Evolutionary conservation across 2,113 vertebrate genomes (phyloP).

Genomic region (Prinia subflava): DNA sequence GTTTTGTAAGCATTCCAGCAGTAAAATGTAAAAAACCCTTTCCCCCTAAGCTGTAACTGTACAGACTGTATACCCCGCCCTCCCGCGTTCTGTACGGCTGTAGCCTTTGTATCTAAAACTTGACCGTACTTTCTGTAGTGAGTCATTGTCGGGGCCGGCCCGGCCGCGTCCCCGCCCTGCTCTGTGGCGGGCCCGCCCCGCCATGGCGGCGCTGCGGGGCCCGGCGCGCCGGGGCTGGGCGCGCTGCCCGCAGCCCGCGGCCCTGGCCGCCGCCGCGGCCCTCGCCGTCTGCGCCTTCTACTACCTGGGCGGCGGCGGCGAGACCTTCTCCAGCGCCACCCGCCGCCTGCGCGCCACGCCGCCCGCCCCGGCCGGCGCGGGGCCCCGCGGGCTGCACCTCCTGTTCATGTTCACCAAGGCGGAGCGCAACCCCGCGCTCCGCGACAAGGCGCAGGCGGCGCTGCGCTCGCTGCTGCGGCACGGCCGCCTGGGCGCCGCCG

Average conservation of each 20-base stretch:
- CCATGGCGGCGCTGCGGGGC: constrained; percentile 16
- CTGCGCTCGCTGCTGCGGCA: constrained; percentile 68
- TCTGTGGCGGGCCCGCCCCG: background rate
- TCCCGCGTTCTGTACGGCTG: background rate
- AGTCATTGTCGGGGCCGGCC: background rate
- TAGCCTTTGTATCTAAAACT: constrained; percentile 45
- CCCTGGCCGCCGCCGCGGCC: background rate
- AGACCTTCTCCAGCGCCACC: constrained; percentile 91
- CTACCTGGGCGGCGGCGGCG: constrained; percentile 86
- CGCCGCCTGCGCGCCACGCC: constrained; percentile 77
- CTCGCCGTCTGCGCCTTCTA: constrained; percentile 90
- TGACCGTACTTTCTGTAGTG: background rate
- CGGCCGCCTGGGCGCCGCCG: constrained; percentile 57
- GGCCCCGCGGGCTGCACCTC: constrained; percentile 73
- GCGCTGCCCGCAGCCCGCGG: too few relatives aligned
- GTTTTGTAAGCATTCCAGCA: constrained; percentile 48
- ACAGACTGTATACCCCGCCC: constrained; percentile 31
- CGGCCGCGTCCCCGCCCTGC: background rate
- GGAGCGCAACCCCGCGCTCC: constrained; percentile 75
- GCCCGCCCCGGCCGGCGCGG: background rate
- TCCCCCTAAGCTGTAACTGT: background rate
- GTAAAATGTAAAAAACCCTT: background rate
- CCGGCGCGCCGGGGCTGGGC: too few relatives aligned
- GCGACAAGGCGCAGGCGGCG: constrained; percentile 69
- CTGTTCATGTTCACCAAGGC: constrained; percentile 96